Percentiles rank a stretch among this genome's conserved stretches.
Evolutionary conservation across 2,888 invertebrate genomes (phyloP).

Genomic region (Mythimna vitellina): DNA sequence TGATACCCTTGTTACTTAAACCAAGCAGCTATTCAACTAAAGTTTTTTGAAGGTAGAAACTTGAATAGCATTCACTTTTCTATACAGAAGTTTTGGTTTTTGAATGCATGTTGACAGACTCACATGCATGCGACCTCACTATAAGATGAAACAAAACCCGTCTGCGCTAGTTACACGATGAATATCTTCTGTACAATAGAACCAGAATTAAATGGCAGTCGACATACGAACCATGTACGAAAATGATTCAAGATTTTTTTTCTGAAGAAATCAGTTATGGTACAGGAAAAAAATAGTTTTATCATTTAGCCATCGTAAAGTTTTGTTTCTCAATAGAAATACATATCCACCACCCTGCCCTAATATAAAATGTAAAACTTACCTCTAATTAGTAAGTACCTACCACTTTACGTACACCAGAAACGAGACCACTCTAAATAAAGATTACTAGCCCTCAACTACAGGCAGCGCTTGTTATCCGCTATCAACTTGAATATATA

Average conservation of each 20-base stretch:
- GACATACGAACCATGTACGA: slow-evolving; percentile 14
- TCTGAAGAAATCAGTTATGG: background rate
- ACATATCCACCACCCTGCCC: no score
- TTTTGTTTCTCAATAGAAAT: background rate
- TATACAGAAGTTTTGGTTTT: slow-evolving; percentile 1
- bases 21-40: slow-evolving; percentile 24
- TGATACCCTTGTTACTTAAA: slow-evolving; percentile 43
- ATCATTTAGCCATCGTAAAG: background rate
- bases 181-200: slow-evolving; percentile 44
- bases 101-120: slow-evolving; percentile 37
- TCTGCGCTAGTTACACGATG: slow-evolving; percentile 15
- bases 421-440: slow-evolving; percentile 19
- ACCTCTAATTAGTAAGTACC: background rate
- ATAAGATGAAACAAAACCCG: slow-evolving; percentile 33
- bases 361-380: slow-evolving; percentile 16
- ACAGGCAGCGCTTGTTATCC: slow-evolving; percentile 47
- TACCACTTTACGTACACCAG: background rate
- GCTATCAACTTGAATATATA: slow-evolving; percentile 58
- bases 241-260: background rate
- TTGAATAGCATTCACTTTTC: slow-evolving; percentile 36
- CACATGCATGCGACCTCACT: slow-evolving; percentile 22
- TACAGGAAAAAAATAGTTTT: background rate
- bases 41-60: slow-evolving; percentile 20
- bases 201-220: slow-evolving; percentile 22
- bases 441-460: slow-evolving; percentile 30